Evolutionary conservation across 2,888 invertebrate genomes (phyloP), one percentile per base, ranked within the genome.

Genomic region (Apodemia duryi): DNA sequence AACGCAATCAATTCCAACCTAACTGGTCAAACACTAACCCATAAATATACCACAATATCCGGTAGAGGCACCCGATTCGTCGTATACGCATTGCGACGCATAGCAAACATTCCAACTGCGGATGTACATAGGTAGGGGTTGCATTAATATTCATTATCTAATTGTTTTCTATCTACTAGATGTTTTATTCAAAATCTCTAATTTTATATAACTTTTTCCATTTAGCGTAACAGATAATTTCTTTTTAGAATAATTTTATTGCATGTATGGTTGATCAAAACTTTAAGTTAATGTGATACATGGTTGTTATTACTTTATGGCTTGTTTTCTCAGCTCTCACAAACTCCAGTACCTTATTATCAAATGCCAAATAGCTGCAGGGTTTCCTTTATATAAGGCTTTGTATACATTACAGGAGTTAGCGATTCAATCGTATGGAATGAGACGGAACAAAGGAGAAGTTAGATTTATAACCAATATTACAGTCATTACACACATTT

Each of bases 31-130:
- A 65, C 68, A 64, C 63, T 63, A 65, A 66, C 65, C 67, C 66
- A 69, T 71, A 70, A 71, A 73, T 71, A 71, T 71, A 67, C 63
- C 62, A 60, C 51, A 35, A 62, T 51, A 65, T 51, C 65, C 66
- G 41, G 29, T 64, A 66, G 57, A 68, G 62, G 68, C 67, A 70
- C 64, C 70, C 69, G 66, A 64, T 52, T 51, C 28, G 52, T 38
- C 52, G 69, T 70, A 79, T 78, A 82, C 81, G 71, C 81, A 82
- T 76, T 80, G 71, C 76, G 76, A 73, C 76, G 79, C 77, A 79
- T 78, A 72, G 72, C 75, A 64, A 71, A 70, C 82, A 78, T 77
- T 72, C 74, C 70, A 61, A 65, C 68, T 71, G 70, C 66, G 61
- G 66, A 66, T 66, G 46, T 66, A 29, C 13, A 57, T 32, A 11